phyloP scores from a whole-genome alignment of 2,888 invertebrate genomes.

The Euzetes globulus region DNA sequence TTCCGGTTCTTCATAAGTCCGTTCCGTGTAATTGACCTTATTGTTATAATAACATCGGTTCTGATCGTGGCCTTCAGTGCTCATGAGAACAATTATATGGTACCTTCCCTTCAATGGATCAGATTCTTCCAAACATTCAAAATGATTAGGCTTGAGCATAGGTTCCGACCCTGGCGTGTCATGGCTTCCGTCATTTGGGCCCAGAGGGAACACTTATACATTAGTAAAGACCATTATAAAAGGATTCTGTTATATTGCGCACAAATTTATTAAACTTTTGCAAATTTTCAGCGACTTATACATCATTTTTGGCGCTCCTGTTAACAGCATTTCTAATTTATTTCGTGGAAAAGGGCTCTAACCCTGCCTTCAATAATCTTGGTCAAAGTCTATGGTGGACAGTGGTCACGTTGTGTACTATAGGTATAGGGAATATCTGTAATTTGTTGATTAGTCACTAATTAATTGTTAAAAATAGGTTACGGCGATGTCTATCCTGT shows the following conservation, averaged over 20 bases:
- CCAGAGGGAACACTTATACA: slow-evolving; percentile 16
- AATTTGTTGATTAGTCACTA: no score
- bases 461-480: no score
- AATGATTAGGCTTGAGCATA: slow-evolving; percentile 22
- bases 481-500: slow-evolving; percentile 52
- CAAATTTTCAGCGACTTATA: neutral
- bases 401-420: slow-evolving; percentile 51
- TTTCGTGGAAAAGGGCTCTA: slow-evolving; percentile 20
- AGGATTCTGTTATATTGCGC: no score
- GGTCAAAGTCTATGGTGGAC: slow-evolving; percentile 10
- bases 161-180: slow-evolving; percentile 30
- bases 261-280: no score
- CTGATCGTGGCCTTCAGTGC: neutral
- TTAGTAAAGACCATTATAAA: neutral
- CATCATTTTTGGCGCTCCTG: neutral
- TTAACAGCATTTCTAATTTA: slow-evolving; percentile 24
- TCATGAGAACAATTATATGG: neutral
- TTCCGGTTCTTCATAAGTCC: slow-evolving; percentile 23
- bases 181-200: slow-evolving; percentile 20
- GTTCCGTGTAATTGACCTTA: slow-evolving; percentile 14
- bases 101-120: neutral
- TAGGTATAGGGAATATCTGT: no score
- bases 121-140: slow-evolving; percentile 24
- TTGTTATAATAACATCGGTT: slow-evolving; percentile 8
- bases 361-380: slow-evolving; percentile 21